Percentiles rank a stretch among this genome's conserved stretches.
Evolutionary conservation across 64 coral and sea anemone genomes (phyloP).

Genomic region (Acropora yongei): DNA sequence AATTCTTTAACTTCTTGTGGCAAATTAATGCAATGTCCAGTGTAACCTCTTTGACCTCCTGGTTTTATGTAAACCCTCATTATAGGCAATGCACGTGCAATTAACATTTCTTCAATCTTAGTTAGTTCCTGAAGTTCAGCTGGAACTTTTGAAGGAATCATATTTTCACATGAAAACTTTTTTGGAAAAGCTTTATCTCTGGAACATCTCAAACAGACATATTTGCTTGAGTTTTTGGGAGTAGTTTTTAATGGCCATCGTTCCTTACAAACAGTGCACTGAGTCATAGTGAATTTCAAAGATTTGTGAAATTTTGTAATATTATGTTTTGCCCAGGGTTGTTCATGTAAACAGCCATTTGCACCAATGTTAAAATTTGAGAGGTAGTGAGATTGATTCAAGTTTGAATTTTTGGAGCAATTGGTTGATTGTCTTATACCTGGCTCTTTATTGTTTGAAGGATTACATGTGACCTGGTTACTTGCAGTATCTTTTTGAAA

Average conservation of each 20-base stretch:
- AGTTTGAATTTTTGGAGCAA: background rate
- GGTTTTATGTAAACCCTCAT: constrained; percentile 58
- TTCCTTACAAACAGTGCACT: constrained; percentile 30
- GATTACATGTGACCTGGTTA: background rate
- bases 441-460: background rate
- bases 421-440: background rate
- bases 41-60: constrained; percentile 59
- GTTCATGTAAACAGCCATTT: background rate
- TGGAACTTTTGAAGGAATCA: constrained; percentile 44
- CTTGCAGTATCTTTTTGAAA: background rate
- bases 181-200: constrained; percentile 47
- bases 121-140: constrained; percentile 41
- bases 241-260: constrained; percentile 31
- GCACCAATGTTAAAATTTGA: background rate
- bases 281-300: background rate
- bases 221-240: constrained; percentile 7
- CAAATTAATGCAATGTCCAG: constrained; percentile 44
- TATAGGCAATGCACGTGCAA: constrained; percentile 49
- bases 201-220: constrained; percentile 16
- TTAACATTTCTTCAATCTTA: constrained; percentile 25
- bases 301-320: constrained; percentile 35
- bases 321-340: constrained; percentile 29
- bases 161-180: constrained; percentile 58
- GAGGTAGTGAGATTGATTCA: background rate
- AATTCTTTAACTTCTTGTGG: constrained; percentile 24